Percentiles rank a stretch among this genome's conserved stretches.
Evolutionary conservation across 2,113 vertebrate species (phyloP).

Genomic region (Colinus virginianus): DNA sequence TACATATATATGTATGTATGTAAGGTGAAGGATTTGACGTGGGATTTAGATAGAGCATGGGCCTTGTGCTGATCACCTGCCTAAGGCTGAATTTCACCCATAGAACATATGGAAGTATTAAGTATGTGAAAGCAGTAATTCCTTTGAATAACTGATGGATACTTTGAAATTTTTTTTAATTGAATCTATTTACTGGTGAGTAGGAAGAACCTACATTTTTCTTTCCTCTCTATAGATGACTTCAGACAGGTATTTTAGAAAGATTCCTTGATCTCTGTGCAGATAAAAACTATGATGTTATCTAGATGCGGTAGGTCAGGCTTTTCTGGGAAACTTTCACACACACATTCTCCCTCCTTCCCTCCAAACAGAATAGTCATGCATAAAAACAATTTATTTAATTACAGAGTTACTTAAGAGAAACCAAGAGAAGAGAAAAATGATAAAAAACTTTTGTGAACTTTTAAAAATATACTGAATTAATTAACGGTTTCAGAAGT

Average conservation of each 20-base stretch:
- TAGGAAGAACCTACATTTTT: background rate
- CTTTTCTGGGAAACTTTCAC: background rate
- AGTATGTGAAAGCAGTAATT: conserved; percentile 6
- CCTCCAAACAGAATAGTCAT: background rate
- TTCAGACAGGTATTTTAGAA: conserved; percentile 7
- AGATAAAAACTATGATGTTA: background rate
- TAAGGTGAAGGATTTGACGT: background rate
- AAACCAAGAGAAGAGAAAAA: background rate
- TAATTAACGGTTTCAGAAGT: background rate
- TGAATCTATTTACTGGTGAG: background rate
- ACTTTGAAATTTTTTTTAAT: background rate
- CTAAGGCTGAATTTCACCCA: conserved; percentile 10
- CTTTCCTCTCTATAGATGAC: background rate
- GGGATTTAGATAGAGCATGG: background rate
- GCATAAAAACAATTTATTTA: background rate
- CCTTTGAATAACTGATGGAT: conserved; percentile 22
- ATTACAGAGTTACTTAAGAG: background rate
- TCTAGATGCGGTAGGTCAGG: background rate
- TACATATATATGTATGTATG: background rate
- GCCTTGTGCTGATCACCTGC: background rate
- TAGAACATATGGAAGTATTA: background rate
- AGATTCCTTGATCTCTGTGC: background rate
- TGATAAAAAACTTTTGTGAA: background rate
- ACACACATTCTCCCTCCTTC: fast-evolving
- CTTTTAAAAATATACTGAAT: background rate